A percentile compares a stretch with the other conserved stretches of the same genome.
Conservation (phyloP, 2,797 vertebrate species). For the Mus minutoides region DNA sequence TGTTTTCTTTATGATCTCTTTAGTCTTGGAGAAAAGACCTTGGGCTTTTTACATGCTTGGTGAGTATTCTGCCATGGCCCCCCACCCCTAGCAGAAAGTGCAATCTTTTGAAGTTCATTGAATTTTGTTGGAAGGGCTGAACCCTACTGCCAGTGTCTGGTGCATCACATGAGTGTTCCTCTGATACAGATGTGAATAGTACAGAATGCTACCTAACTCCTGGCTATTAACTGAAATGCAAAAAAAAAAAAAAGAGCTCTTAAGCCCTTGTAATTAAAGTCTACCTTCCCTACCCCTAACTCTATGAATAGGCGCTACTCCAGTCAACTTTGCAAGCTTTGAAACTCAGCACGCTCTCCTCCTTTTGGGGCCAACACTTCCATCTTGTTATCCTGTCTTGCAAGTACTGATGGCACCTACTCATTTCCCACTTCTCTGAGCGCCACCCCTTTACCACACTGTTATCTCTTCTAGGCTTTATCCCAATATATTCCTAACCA, state of each 20-base stretch:
- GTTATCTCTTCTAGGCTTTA: background rate
- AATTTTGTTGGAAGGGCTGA: background rate
- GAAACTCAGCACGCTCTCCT: background rate
- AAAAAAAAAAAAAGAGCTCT: background rate
- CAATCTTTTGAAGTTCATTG: background rate
- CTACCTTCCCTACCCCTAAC: background rate
- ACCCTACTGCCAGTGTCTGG: background rate
- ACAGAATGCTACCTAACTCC: background rate
- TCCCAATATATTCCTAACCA: background rate
- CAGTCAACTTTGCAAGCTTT: conserved; percentile 16
- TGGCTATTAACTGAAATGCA: conserved; percentile 5
- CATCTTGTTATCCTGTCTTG: background rate
- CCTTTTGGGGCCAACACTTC: background rate
- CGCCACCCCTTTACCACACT: background rate
- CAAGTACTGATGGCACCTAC: background rate
- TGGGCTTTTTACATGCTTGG: background rate
- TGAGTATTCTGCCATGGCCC: background rate
- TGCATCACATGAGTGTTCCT: background rate
- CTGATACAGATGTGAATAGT: background rate
- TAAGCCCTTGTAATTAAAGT: background rate
- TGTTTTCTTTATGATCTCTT: background rate
- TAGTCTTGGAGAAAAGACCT: background rate
- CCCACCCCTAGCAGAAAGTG: background rate
- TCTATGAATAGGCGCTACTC: conserved; percentile 2
- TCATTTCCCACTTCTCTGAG: background rate